These are phyloP conservation scores for Lasioglossum oenotherae DNA, from an alignment of 2,888 invertebrate genomes.

Conservation along the genomic window DNA sequence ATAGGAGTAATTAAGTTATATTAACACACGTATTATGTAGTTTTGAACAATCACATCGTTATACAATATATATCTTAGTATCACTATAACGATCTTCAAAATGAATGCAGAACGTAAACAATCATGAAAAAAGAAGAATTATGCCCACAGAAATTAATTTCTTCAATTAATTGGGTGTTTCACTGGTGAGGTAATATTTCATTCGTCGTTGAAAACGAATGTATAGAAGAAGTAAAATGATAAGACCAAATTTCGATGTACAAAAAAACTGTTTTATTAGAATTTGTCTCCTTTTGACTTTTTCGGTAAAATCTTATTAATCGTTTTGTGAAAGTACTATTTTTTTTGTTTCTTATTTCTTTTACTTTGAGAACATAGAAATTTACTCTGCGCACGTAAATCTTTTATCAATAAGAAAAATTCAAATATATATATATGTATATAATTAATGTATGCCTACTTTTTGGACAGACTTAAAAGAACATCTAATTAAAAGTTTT, in stretches of 20 bases:
- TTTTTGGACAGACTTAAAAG: slow-evolving; percentile 35
- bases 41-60: slow-evolving; percentile 28
- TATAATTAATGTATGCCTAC: not conserved
- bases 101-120: not conserved
- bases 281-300: slow-evolving; percentile 37
- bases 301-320: slow-evolving; percentile 54
- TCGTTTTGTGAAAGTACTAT: slow-evolving; percentile 42
- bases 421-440: slow-evolving; percentile 17
- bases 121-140: not conserved
- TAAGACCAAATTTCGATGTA: slow-evolving; percentile 63
- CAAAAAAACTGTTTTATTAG: slow-evolving; percentile 70
- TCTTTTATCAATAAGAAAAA: slow-evolving; percentile 27
- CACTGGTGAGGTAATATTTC: not conserved
- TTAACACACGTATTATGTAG: slow-evolving; percentile 30
- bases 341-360: slow-evolving; percentile 1
- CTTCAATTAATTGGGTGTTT: not conserved
- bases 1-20: slow-evolving; percentile 24
- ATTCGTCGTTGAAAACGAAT: slow-evolving; percentile 8
- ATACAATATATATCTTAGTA: slow-evolving; percentile 6
- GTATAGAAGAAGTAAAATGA: slow-evolving; percentile 45
- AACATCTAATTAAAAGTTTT: slow-evolving; percentile 43
- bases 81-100: slow-evolving; percentile 11
- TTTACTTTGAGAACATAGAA: slow-evolving; percentile 54
- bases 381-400: slow-evolving; percentile 47
- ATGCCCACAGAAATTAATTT: not conserved